Evolutionary conservation across 2,113 vertebrate genomes (phyloP), one percentile per base, ranked within the genome.

Genomic region (Crypturellus undulatus): DNA sequence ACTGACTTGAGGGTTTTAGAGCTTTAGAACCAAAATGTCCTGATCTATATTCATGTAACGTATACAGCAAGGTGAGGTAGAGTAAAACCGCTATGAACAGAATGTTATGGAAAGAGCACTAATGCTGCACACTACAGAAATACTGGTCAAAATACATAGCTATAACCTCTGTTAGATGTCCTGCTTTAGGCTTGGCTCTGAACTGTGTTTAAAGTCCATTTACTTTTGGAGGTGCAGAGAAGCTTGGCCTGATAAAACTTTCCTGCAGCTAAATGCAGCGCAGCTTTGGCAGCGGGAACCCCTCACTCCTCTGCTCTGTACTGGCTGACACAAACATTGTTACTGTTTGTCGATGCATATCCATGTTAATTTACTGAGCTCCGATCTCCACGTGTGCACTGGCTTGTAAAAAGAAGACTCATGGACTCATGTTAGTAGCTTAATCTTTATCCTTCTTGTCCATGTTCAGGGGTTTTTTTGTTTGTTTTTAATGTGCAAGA

Each of bases 301-400:
- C 58, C 26, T 38, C 1, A 0, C 62, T 72, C 20, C 45, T 59
- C 16, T 83, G 77, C 73, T 88, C 34, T 90, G 94, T 95, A 81
- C 64, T 86, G 83, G 90, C 60, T 89, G 63, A 43, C 76, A 40
- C 76, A 83, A 94, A 92, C 26, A 43, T 83, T 80, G 87, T 95
- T 76, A 77, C 63, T 79, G 49, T 19, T 54, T 34, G 78, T 71
- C 80, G 70, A 86, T 89, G 49, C 83, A 89, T 90, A 90, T 83
- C 72, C 77, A 73, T 34, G 34, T 90, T 84, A 91, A 87, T 94
- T 93, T 95, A 78, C 69, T 84, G 68, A 83, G 49, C 88, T 79
- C 60, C 89, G 45, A 72, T 3, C 12, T 83, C 40, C 75, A 65
- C 52, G 91, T 93, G 71, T 64, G 64, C 72, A 87, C 83, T 76